Conservation (phyloP, 2,113 vertebrate species). For the Dasypus novemcinctus region DNA sequence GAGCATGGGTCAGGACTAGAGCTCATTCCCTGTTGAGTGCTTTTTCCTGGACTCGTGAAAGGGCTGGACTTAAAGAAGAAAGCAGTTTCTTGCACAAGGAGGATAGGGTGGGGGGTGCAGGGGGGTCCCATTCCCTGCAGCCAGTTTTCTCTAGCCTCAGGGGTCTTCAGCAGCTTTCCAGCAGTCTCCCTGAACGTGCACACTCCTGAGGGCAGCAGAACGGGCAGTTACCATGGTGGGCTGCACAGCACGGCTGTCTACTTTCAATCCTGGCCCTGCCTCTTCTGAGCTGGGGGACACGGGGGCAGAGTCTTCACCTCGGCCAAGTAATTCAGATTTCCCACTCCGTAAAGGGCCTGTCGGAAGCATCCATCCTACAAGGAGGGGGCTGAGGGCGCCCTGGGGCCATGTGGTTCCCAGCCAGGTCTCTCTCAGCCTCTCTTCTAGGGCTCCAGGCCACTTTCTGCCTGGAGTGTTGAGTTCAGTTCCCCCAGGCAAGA, state of each 20-base stretch:
- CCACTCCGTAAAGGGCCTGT: no score
- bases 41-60: background rate
- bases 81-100: background rate
- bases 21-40: background rate
- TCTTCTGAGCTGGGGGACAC: background rate
- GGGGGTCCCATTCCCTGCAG: fast-evolving
- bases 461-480: background rate
- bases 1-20: background rate
- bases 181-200: background rate
- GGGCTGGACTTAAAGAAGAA: background rate
- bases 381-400: background rate
- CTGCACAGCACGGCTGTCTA: background rate
- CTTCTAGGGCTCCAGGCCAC: background rate
- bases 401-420: background rate
- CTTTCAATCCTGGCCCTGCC: background rate
- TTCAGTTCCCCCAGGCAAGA: background rate
- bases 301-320: background rate
- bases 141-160: background rate
- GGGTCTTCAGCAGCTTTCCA: background rate
- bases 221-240: background rate
- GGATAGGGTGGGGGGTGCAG: no score
- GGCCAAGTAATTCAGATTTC: background rate
- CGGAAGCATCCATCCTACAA: background rate
- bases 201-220: background rate
- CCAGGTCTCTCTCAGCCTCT: background rate